Evolutionary conservation across 2,113 vertebrate genomes (phyloP), one percentile per base, ranked within the genome.

Genomic region (Heteronetta atricapilla): DNA sequence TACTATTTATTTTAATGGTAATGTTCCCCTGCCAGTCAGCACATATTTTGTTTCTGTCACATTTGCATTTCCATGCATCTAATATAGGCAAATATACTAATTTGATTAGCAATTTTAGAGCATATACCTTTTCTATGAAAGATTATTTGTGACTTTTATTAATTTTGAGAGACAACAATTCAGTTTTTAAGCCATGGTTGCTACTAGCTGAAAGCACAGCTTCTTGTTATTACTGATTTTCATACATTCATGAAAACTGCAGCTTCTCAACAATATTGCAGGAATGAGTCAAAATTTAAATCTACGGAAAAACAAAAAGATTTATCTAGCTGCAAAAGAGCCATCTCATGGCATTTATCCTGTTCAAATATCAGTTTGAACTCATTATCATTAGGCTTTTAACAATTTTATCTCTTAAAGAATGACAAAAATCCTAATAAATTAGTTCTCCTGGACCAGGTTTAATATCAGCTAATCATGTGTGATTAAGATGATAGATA

Each of bases 391-490:
- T 92, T 70, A 94, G 52, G 34, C 33, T 90, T 91, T 85, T 63
- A 91, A 63, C 4, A 19, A 17, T 70, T 93, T 80, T 34, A 46
- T 70, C 36, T 59, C 92, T 63, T 88, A 76, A 94, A 84, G 36
- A 75, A 82, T 62, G 19, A 93, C 38, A 87, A 85, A 93, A 95
- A 62, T 67, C 6, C 46, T 38, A 73, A 82, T 62, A 89, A 90
- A 89, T 75, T 66, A 85, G 26, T 72, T 73, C 28, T 96, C 56
- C 18, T 94, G 77, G 56, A 88, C 36, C 0, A 4, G 13, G 91
- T 85, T 93, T 94, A 85, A 87, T 79, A 85, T 86, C 80, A 93
- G 11, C 15, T 91, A 85, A 93, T 95, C 84, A 82, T 67, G 67
- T 50, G 53, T 80, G 67, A 90, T 95, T 94, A 93, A 90, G 77